Percentiles rank a stretch among this genome's conserved stretches.
Conservation (phyloP, 1,140 invertebrate genomes). For the Drosophila punjabiensis region DNA sequence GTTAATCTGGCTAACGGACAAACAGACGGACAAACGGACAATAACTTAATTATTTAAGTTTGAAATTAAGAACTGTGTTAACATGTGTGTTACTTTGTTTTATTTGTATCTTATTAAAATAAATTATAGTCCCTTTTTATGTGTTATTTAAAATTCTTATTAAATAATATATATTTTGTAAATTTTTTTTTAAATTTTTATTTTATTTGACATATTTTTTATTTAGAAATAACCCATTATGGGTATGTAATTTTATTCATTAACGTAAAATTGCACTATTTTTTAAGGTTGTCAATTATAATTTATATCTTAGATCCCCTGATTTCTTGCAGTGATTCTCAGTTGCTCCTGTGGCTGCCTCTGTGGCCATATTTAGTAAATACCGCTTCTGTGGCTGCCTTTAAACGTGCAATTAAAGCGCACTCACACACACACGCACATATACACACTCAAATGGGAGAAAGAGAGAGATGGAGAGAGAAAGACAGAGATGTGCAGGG, state of each 20-base stretch:
- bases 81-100: not conserved
- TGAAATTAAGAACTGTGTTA: not conserved
- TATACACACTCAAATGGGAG: constrained; percentile 14
- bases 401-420: constrained; percentile 83
- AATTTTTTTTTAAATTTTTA: not conserved
- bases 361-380: constrained; percentile 81
- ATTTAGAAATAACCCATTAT: no score
- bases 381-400: constrained; percentile 81
- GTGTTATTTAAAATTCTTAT: not conserved
- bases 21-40: constrained; percentile 2
- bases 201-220: not conserved
- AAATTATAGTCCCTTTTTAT: not conserved
- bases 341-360: constrained; percentile 19
- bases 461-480: constrained; percentile 12
- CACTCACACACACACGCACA: constrained; percentile 45
- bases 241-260: no score
- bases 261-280: not conserved
- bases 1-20: not conserved
- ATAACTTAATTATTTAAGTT: not conserved
- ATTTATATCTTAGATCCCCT: not conserved
- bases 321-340: constrained; percentile 14
- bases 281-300: not conserved
- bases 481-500: constrained; percentile 12
- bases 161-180: not conserved
- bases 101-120: not conserved